Evolutionary conservation across 1,140 invertebrate species (phyloP).

Genomic region (Solen grandis): DNA sequence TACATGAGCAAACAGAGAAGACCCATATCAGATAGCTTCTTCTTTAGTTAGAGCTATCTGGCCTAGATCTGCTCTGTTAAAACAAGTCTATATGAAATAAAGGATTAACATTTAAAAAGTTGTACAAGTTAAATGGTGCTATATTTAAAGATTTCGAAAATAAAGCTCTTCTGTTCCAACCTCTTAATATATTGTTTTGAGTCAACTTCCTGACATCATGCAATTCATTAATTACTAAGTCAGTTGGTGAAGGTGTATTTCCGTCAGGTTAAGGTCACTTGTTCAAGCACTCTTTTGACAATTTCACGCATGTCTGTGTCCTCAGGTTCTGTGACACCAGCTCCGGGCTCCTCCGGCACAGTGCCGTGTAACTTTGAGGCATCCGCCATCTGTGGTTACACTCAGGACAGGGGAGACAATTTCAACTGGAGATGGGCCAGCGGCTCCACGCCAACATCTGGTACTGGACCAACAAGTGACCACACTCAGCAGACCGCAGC

Average conservation of each 20-base stretch:
- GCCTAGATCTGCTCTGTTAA: too few relatives aligned
- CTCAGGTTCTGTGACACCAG: slow-evolving; percentile 34
- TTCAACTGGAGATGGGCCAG: slow-evolving; percentile 72
- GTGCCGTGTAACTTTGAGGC: slow-evolving; percentile 76
- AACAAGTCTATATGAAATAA: too few relatives aligned
- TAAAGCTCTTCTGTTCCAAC: too few relatives aligned
- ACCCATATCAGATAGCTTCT: too few relatives aligned
- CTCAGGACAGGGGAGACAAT: slow-evolving; percentile 67
- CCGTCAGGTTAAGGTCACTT: neutral
- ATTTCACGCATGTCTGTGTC: too few relatives aligned
- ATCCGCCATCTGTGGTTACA: slow-evolving; percentile 73
- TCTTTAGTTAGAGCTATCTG: too few relatives aligned
- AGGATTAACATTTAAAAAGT: too few relatives aligned
- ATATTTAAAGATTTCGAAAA: too few relatives aligned
- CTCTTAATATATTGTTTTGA: too few relatives aligned
- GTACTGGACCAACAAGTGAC: slow-evolving; percentile 75
- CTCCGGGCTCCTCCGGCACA: slow-evolving; percentile 29
- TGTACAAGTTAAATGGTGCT: too few relatives aligned
- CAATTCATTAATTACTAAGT: neutral
- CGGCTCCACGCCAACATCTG: slow-evolving; percentile 56
- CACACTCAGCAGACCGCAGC: slow-evolving; percentile 73
- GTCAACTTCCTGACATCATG: neutral
- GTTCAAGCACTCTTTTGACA: neutral
- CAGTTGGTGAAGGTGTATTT: neutral
- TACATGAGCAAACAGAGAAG: too few relatives aligned